A percentile compares a stretch with the other conserved stretches of the same genome.
phyloP scores from a whole-genome alignment of 2,888 invertebrate genomes.

The Ectemnius lituratus region DNA sequence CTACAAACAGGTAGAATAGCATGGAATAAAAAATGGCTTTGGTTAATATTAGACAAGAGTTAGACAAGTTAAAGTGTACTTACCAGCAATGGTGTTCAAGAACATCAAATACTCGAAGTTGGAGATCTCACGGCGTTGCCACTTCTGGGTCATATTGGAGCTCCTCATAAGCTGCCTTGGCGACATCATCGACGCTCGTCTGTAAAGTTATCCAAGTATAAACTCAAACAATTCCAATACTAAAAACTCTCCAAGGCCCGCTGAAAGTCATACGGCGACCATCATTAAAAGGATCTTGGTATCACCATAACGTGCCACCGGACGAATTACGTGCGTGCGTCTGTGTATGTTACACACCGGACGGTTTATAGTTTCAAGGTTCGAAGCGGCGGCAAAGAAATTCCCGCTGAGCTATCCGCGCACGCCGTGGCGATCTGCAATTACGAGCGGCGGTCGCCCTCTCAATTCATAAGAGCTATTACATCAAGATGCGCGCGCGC shows the following conservation, averaged over 20 bases:
- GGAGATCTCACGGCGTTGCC: conserved; percentile 99
- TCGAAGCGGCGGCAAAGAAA: conserved; percentile 22
- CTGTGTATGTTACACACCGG: too few relatives aligned
- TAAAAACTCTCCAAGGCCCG: too few relatives aligned
- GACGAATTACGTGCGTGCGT: too few relatives aligned
- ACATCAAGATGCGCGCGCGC: conserved; percentile 49
- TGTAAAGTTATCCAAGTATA: conserved; percentile 61
- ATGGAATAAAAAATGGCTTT: too few relatives aligned
- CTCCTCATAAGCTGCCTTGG: conserved; percentile 98
- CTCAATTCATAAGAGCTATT: conserved; percentile 58
- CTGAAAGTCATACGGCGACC: too few relatives aligned
- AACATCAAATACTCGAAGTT: conserved; percentile 99
- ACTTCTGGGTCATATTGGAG: conserved; percentile 99
- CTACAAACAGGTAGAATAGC: too few relatives aligned
- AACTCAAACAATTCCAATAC: too few relatives aligned
- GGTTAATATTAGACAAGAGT: background rate
- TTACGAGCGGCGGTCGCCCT: conserved; percentile 53
- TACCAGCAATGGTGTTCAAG: conserved; percentile 98
- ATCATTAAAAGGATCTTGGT: too few relatives aligned
- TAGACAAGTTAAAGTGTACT: conserved; percentile 69
- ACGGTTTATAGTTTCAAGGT: too few relatives aligned
- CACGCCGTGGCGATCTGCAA: conserved; percentile 40
- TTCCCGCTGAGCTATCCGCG: conserved; percentile 10
- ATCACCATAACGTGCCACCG: too few relatives aligned
- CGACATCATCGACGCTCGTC: conserved; percentile 98